Conservation (phyloP, 2,113 vertebrate genomes). For the Apteryx mantelli region DNA sequence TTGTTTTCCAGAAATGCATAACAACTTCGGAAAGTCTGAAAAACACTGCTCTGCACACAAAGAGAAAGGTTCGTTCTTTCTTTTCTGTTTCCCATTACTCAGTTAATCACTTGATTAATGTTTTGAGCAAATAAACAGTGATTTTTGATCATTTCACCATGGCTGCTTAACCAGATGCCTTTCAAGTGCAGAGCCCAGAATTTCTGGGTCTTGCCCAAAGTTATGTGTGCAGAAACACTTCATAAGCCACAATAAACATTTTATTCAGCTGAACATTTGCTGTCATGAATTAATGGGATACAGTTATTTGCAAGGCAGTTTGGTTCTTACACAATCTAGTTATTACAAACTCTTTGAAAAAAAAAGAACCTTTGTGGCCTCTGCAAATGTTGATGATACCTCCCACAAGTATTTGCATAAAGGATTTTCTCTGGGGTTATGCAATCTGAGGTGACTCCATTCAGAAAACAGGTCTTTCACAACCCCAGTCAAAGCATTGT, state of each 20-base stretch:
- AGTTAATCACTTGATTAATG: conserved; percentile 15
- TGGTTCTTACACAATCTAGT: conserved; percentile 36
- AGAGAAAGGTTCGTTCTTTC: conserved; percentile 5
- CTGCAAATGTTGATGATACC: not conserved
- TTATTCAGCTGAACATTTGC: conserved; percentile 19
- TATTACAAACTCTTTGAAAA: conserved; percentile 26
- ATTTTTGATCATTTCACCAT: conserved; percentile 1
- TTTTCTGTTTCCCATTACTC: not conserved
- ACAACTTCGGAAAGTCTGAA: not conserved
- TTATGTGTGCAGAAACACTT: conserved; percentile 47
- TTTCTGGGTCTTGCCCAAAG: conserved; percentile 55
- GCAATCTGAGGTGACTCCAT: not conserved
- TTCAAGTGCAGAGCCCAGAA: conserved; percentile 23
- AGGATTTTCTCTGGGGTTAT: not conserved
- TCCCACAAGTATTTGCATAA: not conserved
- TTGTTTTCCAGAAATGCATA: not conserved
- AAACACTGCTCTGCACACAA: not conserved
- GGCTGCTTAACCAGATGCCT: conserved; percentile 27
- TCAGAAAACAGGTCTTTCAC: conserved; percentile 28
- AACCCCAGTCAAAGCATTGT: not conserved
- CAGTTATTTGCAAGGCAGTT: conserved; percentile 36
- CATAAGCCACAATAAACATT: conserved; percentile 51
- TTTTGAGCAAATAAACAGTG: conserved; percentile 40
- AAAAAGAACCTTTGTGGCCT: conserved; percentile 34
- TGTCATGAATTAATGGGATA: not conserved